Percentiles rank a stretch among this genome's conserved stretches.
Conservation (phyloP, 1,140 invertebrate species). For the Pseudomyrmex pallidus region DNA sequence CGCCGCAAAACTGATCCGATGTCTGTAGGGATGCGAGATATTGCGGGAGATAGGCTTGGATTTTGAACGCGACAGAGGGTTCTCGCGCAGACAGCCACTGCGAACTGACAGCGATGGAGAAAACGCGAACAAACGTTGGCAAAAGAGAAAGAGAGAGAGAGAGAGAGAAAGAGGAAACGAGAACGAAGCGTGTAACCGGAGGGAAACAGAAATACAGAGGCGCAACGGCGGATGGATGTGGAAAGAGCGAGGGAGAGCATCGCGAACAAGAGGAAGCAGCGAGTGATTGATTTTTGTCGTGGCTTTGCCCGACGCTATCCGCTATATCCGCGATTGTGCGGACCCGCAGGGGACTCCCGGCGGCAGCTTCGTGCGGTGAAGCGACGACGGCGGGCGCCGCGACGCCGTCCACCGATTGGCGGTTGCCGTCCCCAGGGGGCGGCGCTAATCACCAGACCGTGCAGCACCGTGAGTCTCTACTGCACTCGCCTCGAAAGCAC, state of each 20-base stretch:
- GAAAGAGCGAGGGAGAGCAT: slow-evolving; percentile 56
- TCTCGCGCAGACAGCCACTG: slow-evolving; percentile 18
- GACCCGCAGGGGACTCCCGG: slow-evolving; percentile 71
- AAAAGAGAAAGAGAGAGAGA: not conserved
- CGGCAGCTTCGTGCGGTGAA: slow-evolving; percentile 78
- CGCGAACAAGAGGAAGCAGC: slow-evolving; percentile 77
- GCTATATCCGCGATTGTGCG: slow-evolving; percentile 84
- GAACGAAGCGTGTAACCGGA: slow-evolving; percentile 61
- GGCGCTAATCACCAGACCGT: slow-evolving; percentile 85
- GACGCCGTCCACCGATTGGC: slow-evolving; percentile 84
- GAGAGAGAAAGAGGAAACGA: slow-evolving; percentile 23
- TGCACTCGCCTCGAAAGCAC: slow-evolving; percentile 82
- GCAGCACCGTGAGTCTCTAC: slow-evolving; percentile 75
- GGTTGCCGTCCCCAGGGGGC: slow-evolving; percentile 84
- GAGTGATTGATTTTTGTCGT: slow-evolving; percentile 86
- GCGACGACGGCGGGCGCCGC: slow-evolving; percentile 82
- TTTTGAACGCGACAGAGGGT: slow-evolving; percentile 20
- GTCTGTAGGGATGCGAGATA: slow-evolving; percentile 24
- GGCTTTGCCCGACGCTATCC: slow-evolving; percentile 84
- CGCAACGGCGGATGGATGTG: slow-evolving; percentile 38
- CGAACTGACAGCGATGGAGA: slow-evolving; percentile 12
- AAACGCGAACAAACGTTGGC: not conserved
- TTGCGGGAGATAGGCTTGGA: slow-evolving; percentile 4
- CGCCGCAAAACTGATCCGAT: slow-evolving; percentile 67
- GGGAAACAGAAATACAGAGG: slow-evolving; percentile 53